A percentile compares a stretch with the other conserved stretches of the same genome.
Evolutionary conservation across 2,797 vertebrate genomes (phyloP).

Genomic region (Pantherophis alleghaniensis): DNA sequence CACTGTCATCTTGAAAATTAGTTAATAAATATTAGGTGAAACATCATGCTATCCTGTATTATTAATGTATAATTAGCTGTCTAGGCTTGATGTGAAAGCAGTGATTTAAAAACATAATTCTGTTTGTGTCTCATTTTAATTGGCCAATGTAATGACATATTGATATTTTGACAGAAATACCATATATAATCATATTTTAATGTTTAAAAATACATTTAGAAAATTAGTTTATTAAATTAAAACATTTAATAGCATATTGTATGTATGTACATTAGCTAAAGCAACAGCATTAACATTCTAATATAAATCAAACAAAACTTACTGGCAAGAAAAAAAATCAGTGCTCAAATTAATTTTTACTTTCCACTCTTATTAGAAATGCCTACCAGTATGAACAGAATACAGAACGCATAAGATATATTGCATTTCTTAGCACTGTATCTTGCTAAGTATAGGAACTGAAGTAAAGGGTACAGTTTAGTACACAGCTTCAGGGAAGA

Average conservation of each 20-base stretch:
- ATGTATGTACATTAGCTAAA: background rate
- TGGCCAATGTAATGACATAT: background rate
- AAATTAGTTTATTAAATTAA: background rate
- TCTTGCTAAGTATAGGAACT: background rate
- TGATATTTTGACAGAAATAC: background rate
- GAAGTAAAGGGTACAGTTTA: background rate
- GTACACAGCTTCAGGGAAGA: background rate
- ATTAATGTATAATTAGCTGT: background rate
- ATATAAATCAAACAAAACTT: background rate
- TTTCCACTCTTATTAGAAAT: background rate
- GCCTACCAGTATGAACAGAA: background rate
- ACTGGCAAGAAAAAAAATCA: background rate
- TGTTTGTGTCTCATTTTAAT: background rate
- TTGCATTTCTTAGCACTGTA: background rate
- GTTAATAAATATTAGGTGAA: background rate
- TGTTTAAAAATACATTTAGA: background rate
- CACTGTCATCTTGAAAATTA: background rate
- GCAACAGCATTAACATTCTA: background rate
- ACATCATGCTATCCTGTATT: background rate
- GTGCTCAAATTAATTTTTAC: background rate
- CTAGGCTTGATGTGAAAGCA: background rate
- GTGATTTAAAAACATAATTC: background rate
- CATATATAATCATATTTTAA: background rate
- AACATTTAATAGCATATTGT: background rate
- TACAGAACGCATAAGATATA: background rate